phyloP scores from a whole-genome alignment of 2,113 vertebrate genomes.

The Zosterops pallidus region DNA sequence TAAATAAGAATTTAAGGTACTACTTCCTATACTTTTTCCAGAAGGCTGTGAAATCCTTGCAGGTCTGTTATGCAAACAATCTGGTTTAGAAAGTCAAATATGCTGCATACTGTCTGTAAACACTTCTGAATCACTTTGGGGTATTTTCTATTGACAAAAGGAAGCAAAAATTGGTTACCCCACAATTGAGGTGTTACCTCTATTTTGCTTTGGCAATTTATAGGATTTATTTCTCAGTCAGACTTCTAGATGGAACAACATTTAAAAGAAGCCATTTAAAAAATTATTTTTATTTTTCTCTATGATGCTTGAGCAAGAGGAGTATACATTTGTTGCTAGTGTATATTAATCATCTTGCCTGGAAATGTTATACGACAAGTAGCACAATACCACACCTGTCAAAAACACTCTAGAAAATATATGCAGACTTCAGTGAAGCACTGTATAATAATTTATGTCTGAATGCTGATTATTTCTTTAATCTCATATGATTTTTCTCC shows the following conservation, averaged over 20 bases:
- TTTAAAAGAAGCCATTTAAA: background rate
- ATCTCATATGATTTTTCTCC: background rate
- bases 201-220: background rate
- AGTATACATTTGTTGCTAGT: background rate
- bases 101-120: background rate
- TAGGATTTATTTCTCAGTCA: background rate
- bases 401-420: background rate
- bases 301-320: background rate
- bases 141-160: background rate
- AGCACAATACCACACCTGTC: background rate
- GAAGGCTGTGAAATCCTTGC: background rate
- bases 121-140: background rate
- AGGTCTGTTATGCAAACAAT: background rate
- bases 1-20: background rate
- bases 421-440: background rate
- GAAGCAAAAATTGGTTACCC: background rate
- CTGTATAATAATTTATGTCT: background rate
- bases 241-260: background rate
- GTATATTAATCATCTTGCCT: constrained; percentile 30
- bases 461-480: background rate
- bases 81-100: background rate
- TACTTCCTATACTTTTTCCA: background rate
- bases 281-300: background rate
- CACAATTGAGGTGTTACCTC: background rate
- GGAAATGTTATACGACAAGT: background rate